Base-by-base conservation (phyloP, 2,797 vertebrate species). In the Anabas testudineus region DNA sequence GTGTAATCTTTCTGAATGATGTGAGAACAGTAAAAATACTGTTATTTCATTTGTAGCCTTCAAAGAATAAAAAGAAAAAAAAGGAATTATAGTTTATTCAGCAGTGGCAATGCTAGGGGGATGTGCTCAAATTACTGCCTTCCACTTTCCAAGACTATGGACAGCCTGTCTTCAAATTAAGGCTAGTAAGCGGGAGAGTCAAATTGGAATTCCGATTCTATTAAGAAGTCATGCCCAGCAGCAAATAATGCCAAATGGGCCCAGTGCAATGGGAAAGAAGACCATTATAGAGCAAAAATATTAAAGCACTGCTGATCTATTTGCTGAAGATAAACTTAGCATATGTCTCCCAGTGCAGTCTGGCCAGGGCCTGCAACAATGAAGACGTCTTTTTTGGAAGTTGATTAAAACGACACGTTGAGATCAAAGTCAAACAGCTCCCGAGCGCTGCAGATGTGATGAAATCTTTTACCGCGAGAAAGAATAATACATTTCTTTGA, bases 191-290 rank as follows among this genome's bases (percentile, higher is more conserved):
- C 89, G 83, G 86, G 74, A 88, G 87, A 93, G 82, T 90, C 85
- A 92, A 93, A 94, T 92, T 94, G 90, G 90, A 94, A 93, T 94
- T 87, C 81, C 82, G 81, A 91, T 94, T 94, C 91, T 92, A 93
- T 93, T 93, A 92, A 92, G 88, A 87, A 91, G 85, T 88, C 89
- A 87, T 94, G 92, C 89, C 92, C 91, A 76, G 90, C 88, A 93
- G 93, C 91, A 86, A 88, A 91, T 91, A 94, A 90, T 87, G 90
- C 83, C 88, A 93, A 93, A 92, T 92, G 86, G 91, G 83, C 87
- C 86, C 87, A 81, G 83, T 87, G 90, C 89, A 88, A 89, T 65
- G 84, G 83, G 84, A 88, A 87, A 81, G 88, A 84, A 92, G 83
- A 88, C 81, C 83, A 90, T 94, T 91, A 92, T 91, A 85, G 88